Evolutionary conservation across 1,140 invertebrate species (phyloP).

Genomic region (Cydia fagiglandana): DNA sequence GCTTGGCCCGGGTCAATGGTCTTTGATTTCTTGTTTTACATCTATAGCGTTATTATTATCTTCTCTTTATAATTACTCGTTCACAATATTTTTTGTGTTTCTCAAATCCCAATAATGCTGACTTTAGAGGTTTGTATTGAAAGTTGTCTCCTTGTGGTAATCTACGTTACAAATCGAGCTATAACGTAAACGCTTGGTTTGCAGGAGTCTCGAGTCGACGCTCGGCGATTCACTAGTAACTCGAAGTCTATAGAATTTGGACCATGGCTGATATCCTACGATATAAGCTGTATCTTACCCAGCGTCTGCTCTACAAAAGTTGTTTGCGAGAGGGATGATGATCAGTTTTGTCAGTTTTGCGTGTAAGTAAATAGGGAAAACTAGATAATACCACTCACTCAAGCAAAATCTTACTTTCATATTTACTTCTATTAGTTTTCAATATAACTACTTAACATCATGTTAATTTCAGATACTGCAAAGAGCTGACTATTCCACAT

Average conservation of each 20-base stretch:
- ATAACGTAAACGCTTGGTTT: constrained; percentile 32
- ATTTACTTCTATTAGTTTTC: background rate
- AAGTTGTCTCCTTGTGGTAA: background rate
- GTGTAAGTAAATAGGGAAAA: constrained; percentile 55
- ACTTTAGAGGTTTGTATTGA: constrained; percentile 35
- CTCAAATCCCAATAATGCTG: constrained; percentile 32
- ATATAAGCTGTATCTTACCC: constrained; percentile 69
- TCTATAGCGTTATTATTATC: background rate
- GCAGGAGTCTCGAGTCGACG: constrained; percentile 58
- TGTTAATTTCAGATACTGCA: constrained; percentile 84
- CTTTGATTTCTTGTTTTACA: background rate
- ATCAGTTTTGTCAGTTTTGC: constrained; percentile 73
- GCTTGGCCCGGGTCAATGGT: background rate
- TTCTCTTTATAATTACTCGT: background rate
- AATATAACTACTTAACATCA: background rate
- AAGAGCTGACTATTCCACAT: constrained; percentile 89
- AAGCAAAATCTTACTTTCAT: background rate
- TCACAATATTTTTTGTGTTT: background rate
- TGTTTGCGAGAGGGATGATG: constrained; percentile 70
- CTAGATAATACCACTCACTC: background rate
- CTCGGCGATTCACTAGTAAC: constrained; percentile 58
- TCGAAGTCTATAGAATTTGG: constrained; percentile 70
- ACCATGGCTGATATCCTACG: constrained; percentile 71
- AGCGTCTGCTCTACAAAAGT: constrained; percentile 74
- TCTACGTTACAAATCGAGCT: background rate